These are phyloP conservation scores for Nymphalis c-album DNA, from an alignment of 2,888 invertebrate genomes.

Conservation along the genomic window DNA sequence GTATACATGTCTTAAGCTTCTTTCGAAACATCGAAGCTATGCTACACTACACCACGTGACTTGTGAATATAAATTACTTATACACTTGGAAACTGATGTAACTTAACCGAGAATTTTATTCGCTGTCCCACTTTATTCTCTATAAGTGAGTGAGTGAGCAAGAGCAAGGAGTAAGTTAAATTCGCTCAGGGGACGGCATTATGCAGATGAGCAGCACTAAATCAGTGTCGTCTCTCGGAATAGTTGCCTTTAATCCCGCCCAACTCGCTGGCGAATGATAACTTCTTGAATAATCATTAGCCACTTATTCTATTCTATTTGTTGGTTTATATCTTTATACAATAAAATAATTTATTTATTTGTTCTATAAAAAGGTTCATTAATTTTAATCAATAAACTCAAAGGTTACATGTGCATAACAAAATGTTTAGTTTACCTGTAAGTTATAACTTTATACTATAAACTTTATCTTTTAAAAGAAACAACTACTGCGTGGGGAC, in stretches of 20 bases:
- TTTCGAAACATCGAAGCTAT: neutral
- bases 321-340: neutral
- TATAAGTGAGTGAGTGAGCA: neutral
- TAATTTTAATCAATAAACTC: no score
- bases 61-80: neutral
- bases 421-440: no score
- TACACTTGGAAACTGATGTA: neutral
- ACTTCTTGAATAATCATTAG: constrained; percentile 30
- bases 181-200: constrained; percentile 40
- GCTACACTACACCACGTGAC: neutral
- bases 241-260: constrained; percentile 52
- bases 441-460: no score
- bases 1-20: neutral
- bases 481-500: no score
- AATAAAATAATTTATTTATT: no score
- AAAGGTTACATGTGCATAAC: no score
- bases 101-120: constrained; percentile 6
- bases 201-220: constrained; percentile 57
- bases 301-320: neutral
- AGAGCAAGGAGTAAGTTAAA: constrained; percentile 15
- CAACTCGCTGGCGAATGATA: constrained; percentile 29
- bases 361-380: no score
- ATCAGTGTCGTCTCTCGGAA: constrained; percentile 50
- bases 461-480: no score
- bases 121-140: neutral